These are phyloP conservation scores for Artemia sinica DNA, from an alignment of 2,888 invertebrate genomes.

Conservation along the genomic window DNA sequence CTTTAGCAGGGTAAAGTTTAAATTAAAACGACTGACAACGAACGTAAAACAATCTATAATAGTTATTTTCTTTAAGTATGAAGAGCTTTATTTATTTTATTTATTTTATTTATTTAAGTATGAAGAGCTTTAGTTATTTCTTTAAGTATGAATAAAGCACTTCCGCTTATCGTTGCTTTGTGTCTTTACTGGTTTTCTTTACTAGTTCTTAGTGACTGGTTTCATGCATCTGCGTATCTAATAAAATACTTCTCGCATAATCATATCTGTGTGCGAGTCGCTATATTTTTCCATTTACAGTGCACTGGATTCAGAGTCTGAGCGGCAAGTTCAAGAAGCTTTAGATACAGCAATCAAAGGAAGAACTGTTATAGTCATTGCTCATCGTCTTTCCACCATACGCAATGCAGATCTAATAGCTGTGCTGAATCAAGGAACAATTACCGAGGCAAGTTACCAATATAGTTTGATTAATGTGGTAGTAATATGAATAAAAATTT, in stretches of 20 bases:
- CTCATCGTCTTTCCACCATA: slow-evolving; percentile 79
- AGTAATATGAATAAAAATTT: too few species aligned
- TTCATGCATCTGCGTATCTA: neutral
- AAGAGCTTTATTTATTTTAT: too few species aligned
- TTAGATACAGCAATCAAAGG: slow-evolving; percentile 63
- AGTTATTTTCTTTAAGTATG: too few species aligned
- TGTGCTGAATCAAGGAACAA: slow-evolving; percentile 62
- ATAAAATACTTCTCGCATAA: neutral
- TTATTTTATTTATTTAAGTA: too few species aligned
- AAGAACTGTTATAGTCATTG: slow-evolving; percentile 82
- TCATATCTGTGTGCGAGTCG: neutral
- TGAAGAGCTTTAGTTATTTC: too few species aligned
- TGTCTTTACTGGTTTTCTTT: too few species aligned
- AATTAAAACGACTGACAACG: too few species aligned
- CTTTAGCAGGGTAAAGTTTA: too few species aligned
- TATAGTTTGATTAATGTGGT: too few species aligned
- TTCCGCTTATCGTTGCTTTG: too few species aligned
- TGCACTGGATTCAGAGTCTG: slow-evolving; percentile 80
- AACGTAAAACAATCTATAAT: too few species aligned
- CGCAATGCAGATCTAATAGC: slow-evolving; percentile 78
- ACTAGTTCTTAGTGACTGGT: neutral
- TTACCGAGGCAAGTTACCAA: slow-evolving; percentile 49
- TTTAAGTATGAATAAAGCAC: too few species aligned
- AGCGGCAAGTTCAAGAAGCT: slow-evolving; percentile 72
- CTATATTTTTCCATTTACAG: slow-evolving; percentile 36